Evolutionary conservation across 2,113 vertebrate genomes (phyloP).

Genomic region (Callithrix jacchus): DNA sequence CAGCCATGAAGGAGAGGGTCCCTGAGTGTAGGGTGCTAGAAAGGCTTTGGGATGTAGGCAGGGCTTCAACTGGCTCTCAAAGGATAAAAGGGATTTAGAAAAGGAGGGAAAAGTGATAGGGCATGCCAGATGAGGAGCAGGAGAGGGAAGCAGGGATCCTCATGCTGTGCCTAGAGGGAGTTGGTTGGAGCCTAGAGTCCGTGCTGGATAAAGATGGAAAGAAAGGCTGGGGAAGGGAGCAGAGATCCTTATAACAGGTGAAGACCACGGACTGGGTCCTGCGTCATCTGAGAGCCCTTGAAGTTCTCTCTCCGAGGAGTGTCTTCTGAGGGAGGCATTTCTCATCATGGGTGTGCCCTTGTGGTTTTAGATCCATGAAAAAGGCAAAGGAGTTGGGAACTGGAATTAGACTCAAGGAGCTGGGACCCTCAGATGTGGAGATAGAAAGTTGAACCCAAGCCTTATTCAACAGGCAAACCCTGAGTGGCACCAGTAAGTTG

Average conservation of each 20-base stretch:
- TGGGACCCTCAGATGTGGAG: neutral
- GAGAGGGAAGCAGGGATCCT: neutral
- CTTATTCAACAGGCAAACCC: neutral
- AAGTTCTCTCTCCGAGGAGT: neutral
- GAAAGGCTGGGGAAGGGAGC: neutral
- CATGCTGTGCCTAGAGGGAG: neutral
- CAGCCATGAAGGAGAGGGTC: neutral
- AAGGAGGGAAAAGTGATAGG: neutral
- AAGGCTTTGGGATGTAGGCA: neutral
- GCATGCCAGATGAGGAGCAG: neutral
- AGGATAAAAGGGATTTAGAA: neutral
- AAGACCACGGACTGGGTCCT: neutral
- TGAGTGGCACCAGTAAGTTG: neutral
- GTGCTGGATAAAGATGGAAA: neutral
- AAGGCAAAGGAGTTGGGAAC: neutral
- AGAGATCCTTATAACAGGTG: neutral
- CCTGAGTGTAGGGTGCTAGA: neutral
- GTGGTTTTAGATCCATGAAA: neutral
- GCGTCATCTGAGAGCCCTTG: neutral
- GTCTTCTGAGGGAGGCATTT: neutral
- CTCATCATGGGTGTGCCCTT: neutral
- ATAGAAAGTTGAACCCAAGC: neutral
- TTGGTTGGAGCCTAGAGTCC: no score
- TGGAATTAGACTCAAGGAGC: neutral
- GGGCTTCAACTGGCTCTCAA: neutral